Base-by-base conservation (phyloP, 2,888 invertebrate species). In the Apantesis nais region DNA sequence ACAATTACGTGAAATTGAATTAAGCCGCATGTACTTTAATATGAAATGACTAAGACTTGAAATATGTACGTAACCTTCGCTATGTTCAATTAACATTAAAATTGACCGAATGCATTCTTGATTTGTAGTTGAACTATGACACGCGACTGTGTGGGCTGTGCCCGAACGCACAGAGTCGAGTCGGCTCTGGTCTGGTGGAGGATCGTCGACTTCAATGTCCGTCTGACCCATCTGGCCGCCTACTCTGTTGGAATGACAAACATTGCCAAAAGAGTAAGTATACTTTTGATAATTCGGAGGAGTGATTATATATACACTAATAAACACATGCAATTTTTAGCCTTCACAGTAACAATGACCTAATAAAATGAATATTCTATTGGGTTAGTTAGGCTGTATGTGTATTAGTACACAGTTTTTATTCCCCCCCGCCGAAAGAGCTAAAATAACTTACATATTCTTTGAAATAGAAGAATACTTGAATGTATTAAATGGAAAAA, bases 181-280 rank as follows among this genome's bases (percentile, higher is more conserved):
- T 58, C 25, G 58, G 58, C 7, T 29, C 58, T 29, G 58, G 58
- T 58, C 29, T 58, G 29, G 25, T 85, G 66, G 85, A 89, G 64
- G 90, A 90, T 74, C 87, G 84, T 75, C 84, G 87, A 60, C 88
- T 84, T 64, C 89, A 90, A 78, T 94, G 93, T 67, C 93, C 92
- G 2, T 83, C 89, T 3, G 93, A 92, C 75, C 83, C 89, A 39
- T 88, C 88, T 69, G 95, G 95, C 29, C 93, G 95, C 19, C 90
- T 96, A 70, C 94, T 97, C 44, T 99, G 99, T 90, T 99, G 98
- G 98, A 98, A 97, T 88, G 96, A 96, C 80, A 96, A 96, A 67
- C 92, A 96, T 86, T 98, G 98, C 86, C 98, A 98, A 90, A 97
- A 96, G 93, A 91, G 96, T 96, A 84, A 93, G 88, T 81, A 66